phyloP scores from a whole-genome alignment of 1,140 invertebrate genomes.

The Calosoma granatense region DNA sequence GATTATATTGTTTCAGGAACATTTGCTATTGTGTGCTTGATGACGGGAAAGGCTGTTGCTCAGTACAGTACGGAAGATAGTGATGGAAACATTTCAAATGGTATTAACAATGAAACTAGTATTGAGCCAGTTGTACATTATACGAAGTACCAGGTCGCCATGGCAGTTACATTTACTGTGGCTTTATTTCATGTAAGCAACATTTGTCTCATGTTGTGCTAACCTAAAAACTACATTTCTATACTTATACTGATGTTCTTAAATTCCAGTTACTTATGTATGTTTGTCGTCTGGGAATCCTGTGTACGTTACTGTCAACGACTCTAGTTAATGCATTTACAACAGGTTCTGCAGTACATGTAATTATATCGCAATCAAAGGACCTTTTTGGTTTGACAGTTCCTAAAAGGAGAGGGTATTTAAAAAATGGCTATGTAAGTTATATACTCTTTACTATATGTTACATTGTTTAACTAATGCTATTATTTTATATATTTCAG shows the following conservation, averaged over 20 bases:
- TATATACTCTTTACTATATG: neutral
- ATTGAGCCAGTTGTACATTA: constrained; percentile 14
- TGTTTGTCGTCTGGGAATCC: constrained; percentile 67
- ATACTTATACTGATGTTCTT: too few species aligned
- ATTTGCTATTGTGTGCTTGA: constrained; percentile 79
- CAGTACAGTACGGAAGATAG: constrained; percentile 30
- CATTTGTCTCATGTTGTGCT: constrained; percentile 11
- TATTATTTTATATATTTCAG: constrained; percentile 53
- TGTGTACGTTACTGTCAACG: constrained; percentile 78
- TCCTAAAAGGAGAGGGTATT: constrained; percentile 51
- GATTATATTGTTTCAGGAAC: constrained; percentile 43
- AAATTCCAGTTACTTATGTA: constrained; percentile 65
- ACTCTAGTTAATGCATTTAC: constrained; percentile 87
- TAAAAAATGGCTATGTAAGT: constrained; percentile 37
- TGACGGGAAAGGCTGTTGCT: constrained; percentile 72
- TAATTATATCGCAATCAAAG: constrained; percentile 79
- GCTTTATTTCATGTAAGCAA: constrained; percentile 57
- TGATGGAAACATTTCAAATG: constrained; percentile 19
- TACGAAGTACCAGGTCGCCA: constrained; percentile 53
- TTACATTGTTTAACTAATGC: constrained; percentile 13
- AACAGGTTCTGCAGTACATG: constrained; percentile 80
- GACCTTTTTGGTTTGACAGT: constrained; percentile 70
- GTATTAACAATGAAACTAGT: constrained; percentile 14
- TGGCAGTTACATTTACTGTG: constrained; percentile 54
- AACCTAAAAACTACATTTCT: constrained; percentile 4